These are phyloP conservation scores for Drosophila mauritiana DNA, from an alignment of 1,140 invertebrate species.

Conservation along the genomic window DNA sequence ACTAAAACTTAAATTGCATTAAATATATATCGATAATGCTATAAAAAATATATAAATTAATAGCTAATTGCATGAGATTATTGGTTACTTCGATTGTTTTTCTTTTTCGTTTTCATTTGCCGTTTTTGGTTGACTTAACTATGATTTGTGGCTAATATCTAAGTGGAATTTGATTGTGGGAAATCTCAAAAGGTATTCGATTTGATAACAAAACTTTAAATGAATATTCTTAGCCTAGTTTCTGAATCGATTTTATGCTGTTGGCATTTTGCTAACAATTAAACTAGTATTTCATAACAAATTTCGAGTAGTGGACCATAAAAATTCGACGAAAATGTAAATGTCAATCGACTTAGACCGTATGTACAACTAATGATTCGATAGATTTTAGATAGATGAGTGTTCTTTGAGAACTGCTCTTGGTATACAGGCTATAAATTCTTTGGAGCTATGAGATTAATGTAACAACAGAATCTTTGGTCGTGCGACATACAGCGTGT, in stretches of 20 bases:
- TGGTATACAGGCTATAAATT: constrained; percentile 61
- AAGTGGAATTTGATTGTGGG: constrained; percentile 62
- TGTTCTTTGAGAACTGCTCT: constrained; percentile 68
- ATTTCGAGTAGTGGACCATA: constrained; percentile 57
- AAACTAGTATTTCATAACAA: constrained; percentile 65
- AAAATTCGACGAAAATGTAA: constrained; percentile 42
- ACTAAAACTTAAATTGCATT: constrained; percentile 68
- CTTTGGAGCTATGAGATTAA: constrained; percentile 80
- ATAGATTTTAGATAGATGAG: constrained; percentile 2
- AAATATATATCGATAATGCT: constrained; percentile 54
- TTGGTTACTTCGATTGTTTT: constrained; percentile 42
- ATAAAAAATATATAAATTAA: constrained; percentile 48
- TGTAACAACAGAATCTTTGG: constrained; percentile 75
- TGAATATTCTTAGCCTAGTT: constrained; percentile 19
- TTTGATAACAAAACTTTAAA: constrained; percentile 52
- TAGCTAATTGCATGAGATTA: constrained; percentile 77
- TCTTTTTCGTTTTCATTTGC: constrained; percentile 26
- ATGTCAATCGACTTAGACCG: constrained; percentile 49
- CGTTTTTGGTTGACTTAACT: constrained; percentile 34
- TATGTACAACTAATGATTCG: constrained; percentile 59
- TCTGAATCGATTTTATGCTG: constrained; percentile 30
- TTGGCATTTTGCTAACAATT: constrained; percentile 66
- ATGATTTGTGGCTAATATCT: constrained; percentile 24
- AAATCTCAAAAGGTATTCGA: constrained; percentile 72
- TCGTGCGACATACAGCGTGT: constrained; percentile 16